A percentile compares a stretch with the other conserved stretches of the same genome.
Evolutionary conservation across 1,140 invertebrate species (phyloP).

Genomic region (Drosophila pectinifera): DNA sequence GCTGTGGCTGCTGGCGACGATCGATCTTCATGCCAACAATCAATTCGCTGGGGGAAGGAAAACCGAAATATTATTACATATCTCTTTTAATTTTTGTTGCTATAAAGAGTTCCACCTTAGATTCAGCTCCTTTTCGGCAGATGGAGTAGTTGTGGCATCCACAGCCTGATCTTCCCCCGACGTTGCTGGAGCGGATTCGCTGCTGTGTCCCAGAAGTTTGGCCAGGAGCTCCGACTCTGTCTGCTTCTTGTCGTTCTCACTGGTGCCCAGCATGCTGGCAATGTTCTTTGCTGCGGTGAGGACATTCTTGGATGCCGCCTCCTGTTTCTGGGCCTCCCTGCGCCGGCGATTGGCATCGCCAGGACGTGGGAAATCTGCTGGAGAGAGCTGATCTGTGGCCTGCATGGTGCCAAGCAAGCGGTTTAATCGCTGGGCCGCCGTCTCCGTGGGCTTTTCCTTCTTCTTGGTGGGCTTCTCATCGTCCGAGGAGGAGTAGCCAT

Average conservation of each 20-base stretch:
- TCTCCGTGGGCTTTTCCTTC: conserved; percentile 46
- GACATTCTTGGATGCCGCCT: conserved; percentile 66
- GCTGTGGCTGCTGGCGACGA: conserved; percentile 77
- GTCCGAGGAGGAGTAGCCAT: conserved; percentile 67
- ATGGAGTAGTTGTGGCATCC: conserved; percentile 2
- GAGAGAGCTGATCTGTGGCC: conserved; percentile 51
- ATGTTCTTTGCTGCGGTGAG: conserved; percentile 89
- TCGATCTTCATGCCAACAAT: conserved; percentile 91
- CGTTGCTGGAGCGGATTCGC: conserved; percentile 75
- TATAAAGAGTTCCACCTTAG: conserved; percentile 58
- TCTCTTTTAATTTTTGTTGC: not conserved
- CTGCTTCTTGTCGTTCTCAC: conserved; percentile 87
- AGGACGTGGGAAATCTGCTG: conserved; percentile 61
- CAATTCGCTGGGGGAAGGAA: conserved; percentile 87
- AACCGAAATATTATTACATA: not conserved
- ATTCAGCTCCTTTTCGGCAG: conserved; percentile 66
- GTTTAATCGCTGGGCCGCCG: conserved; percentile 72
- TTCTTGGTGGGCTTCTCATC: conserved; percentile 67
- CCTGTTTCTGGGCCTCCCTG: conserved; percentile 61
- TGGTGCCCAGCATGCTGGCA: conserved; percentile 88
- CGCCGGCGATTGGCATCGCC: conserved; percentile 66
- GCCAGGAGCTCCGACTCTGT: conserved; percentile 91
- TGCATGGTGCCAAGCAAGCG: conserved; percentile 74
- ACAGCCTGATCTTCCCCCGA: conserved; percentile 4
- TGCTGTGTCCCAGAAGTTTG: conserved; percentile 87